These are phyloP conservation scores for Chelonus insularis DNA, from an alignment of 1,140 invertebrate genomes.

Conservation along the genomic window DNA sequence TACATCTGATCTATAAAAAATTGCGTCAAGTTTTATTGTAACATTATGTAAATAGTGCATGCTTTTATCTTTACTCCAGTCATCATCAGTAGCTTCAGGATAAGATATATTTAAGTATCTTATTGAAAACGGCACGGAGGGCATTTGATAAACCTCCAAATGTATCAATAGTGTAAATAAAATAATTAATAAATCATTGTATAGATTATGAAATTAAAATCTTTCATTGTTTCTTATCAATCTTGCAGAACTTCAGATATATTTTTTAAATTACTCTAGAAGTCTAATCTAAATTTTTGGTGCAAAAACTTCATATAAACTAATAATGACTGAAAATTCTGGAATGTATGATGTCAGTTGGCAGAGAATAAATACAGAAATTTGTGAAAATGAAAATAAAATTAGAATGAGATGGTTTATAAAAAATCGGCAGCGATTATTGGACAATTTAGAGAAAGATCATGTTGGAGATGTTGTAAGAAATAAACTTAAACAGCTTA, in stretches of 20 bases:
- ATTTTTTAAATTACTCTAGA: too few relatives aligned
- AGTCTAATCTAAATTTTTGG: too few relatives aligned
- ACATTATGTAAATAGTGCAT: too few relatives aligned
- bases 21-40: too few relatives aligned
- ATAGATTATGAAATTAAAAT: conserved; percentile 8
- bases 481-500: conserved; percentile 22
- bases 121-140: conserved; percentile 9
- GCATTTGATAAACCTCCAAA: conserved; percentile 22
- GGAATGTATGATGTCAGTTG: conserved; percentile 38
- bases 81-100: too few relatives aligned
- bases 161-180: conserved; percentile 33
- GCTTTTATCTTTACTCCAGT: too few relatives aligned
- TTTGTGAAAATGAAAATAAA: conserved; percentile 36
- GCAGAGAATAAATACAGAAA: conserved; percentile 37
- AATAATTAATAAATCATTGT: conserved; percentile 24
- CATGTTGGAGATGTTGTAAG: background rate
- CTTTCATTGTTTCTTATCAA: background rate
- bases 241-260: too few relatives aligned
- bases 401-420: conserved; percentile 43
- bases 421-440: conserved; percentile 40
- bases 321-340: background rate
- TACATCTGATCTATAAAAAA: too few relatives aligned
- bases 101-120: too few relatives aligned
- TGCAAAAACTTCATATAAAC: too few relatives aligned
- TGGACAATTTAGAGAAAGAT: conserved; percentile 35